phyloP scores from a whole-genome alignment of 2,888 invertebrate species.

The Nowickia ferox region DNA sequence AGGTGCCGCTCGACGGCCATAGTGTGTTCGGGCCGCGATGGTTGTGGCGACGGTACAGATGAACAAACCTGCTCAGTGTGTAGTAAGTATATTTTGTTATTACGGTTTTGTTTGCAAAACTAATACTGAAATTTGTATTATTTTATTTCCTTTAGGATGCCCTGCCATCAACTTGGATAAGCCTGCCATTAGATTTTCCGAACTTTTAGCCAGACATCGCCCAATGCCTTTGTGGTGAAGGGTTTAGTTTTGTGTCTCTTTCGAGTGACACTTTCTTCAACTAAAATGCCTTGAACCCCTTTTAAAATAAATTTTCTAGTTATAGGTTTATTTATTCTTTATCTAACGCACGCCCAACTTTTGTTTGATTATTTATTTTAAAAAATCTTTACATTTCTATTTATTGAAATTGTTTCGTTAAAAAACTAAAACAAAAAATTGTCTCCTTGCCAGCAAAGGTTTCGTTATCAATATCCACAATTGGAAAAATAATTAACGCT shows the following conservation, averaged over 20 bases:
- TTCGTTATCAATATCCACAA: slow-evolving; percentile 17
- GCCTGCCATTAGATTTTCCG: slow-evolving; percentile 78
- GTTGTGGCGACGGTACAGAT: slow-evolving; percentile 95
- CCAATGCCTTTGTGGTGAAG: slow-evolving; percentile 81
- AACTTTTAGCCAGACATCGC: slow-evolving; percentile 77
- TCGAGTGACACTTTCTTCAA: not conserved
- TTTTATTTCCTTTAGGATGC: slow-evolving; percentile 84
- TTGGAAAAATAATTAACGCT: no score
- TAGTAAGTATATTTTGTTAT: slow-evolving; percentile 86
- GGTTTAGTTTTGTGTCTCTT: not conserved
- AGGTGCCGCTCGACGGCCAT: slow-evolving; percentile 94
- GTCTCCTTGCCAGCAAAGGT: slow-evolving; percentile 83
- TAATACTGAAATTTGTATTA: not conserved
- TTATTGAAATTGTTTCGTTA: slow-evolving; percentile 41
- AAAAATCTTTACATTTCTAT: slow-evolving; percentile 33
- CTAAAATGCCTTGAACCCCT: slow-evolving; percentile 35
- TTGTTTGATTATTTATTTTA: slow-evolving; percentile 75
- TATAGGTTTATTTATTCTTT: slow-evolving; percentile 78
- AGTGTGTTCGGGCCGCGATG: slow-evolving; percentile 94
- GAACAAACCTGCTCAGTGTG: slow-evolving; percentile 93
- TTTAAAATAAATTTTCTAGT: slow-evolving; percentile 72
- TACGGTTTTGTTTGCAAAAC: not conserved
- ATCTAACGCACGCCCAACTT: slow-evolving; percentile 71
- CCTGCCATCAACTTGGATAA: slow-evolving; percentile 78
- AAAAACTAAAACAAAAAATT: slow-evolving; percentile 75